phyloP scores from a whole-genome alignment of 2,113 vertebrate species.

The Sinocyclocheilus anshuiensis region DNA sequence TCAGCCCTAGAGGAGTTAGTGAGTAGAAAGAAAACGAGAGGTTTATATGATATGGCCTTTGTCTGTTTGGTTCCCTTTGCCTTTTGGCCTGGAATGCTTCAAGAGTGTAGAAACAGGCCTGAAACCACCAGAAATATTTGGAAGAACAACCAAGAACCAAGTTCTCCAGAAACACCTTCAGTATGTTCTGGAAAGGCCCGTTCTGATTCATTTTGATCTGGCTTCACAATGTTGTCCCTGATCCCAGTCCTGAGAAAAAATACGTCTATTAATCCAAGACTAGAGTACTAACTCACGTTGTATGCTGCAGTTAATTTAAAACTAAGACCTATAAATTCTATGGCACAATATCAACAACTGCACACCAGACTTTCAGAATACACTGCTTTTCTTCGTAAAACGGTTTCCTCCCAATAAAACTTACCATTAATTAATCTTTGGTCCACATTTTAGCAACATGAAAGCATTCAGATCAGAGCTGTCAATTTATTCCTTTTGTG shows the following conservation, averaged over 20 bases:
- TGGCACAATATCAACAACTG: neutral
- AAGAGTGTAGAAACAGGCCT: slow-evolving; percentile 3
- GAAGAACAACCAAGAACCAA: slow-evolving; percentile 64
- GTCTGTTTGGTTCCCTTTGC: slow-evolving; percentile 37
- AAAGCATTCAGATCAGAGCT: neutral
- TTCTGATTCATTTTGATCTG: slow-evolving; percentile 7
- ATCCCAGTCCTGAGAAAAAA: slow-evolving; percentile 9
- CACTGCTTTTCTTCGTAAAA: neutral
- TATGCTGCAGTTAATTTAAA: neutral
- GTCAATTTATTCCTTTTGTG: neutral
- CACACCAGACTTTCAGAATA: slow-evolving; percentile 28
- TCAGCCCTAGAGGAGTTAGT: slow-evolving; percentile 25
- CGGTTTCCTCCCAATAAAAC: slow-evolving; percentile 9
- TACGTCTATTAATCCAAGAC: slow-evolving; percentile 14
- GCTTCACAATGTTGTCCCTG: neutral
- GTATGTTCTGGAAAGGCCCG: neutral
- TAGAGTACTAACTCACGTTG: neutral
- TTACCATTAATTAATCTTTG: neutral
- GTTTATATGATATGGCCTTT: slow-evolving; percentile 42
- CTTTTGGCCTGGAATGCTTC: slow-evolving; percentile 57
- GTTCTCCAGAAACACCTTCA: neutral
- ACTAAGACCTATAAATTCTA: slow-evolving; percentile 21
- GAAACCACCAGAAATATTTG: slow-evolving; percentile 58
- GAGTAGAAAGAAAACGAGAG: slow-evolving; percentile 31
- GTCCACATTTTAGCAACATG: neutral